Evolutionary conservation across 37 sponge, comb jelly and placozoan genomes (phyloP).

Genomic region (Sycon ciliatum): DNA sequence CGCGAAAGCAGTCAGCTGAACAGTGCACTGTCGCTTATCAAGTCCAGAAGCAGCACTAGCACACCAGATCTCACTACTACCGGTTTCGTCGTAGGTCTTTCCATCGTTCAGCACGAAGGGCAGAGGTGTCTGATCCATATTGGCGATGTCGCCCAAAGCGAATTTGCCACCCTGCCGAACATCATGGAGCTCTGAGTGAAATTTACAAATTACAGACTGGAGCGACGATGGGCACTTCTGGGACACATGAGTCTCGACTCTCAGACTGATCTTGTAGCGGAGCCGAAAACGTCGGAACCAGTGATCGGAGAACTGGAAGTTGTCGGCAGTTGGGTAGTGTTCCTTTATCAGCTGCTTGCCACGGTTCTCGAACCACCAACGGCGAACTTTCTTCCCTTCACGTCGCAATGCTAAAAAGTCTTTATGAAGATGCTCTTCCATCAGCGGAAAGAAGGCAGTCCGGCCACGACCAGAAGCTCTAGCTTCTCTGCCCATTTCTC

Average conservation of each 20-base stretch:
- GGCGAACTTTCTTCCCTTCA: constrained; percentile 25
- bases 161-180: no score
- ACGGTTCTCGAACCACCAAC: constrained; percentile 23
- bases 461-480: background rate
- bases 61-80: constrained; percentile 28
- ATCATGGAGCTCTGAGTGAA: no score
- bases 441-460: constrained; percentile 14
- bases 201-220: constrained; percentile 14
- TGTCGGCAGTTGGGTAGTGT: background rate
- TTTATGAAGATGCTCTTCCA: constrained; percentile 23
- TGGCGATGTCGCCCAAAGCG: no score
- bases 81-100: constrained; percentile 23
- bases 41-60: constrained; percentile 35
- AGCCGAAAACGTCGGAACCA: constrained; percentile 26
- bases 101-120: constrained; percentile 28
- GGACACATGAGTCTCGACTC: constrained; percentile 11
- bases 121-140: no score
- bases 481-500: background rate
- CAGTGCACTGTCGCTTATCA: constrained; percentile 43
- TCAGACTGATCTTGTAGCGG: constrained; percentile 9
- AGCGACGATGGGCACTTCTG: constrained; percentile 24
- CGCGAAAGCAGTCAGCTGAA: constrained; percentile 36
- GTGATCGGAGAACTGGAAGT: no score
- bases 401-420: constrained; percentile 8
- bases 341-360: constrained; percentile 18